Base-by-base conservation (phyloP, 2,113 vertebrate species). In the Brachionichthys hirsutus region DNA sequence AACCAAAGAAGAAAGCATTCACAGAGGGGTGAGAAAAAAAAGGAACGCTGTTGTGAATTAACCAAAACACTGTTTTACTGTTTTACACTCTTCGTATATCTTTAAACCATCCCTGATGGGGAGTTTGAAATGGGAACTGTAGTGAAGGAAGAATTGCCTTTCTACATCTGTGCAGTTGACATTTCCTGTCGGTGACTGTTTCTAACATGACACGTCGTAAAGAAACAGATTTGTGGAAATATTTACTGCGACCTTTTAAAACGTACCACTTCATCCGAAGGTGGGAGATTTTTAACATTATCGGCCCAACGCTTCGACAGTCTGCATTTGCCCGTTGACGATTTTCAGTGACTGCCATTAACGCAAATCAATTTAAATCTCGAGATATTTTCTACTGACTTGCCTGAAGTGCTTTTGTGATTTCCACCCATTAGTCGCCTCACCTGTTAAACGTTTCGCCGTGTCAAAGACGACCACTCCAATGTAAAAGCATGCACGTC, bases 331-430 rank as follows among this genome's bases (percentile, higher is more conserved):
- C 56, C 62, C 58, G 77, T 70, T 78, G 78, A 75, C 65, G 72
- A 75, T 77, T 78, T 83, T 73, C 61, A 77, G 67, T 52, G 67
- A 69, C 83, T 76, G 59, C 76, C 65, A 63, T 67, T 73, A 87
- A 84, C 78, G 55, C 76, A 87, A 83, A 86, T 87, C 86, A 84
- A 85, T 89, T n/a, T 87, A 86, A 77, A 79, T 60, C 54, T 47
- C 12, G 48, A 81, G 74, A 70, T 19, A 49, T 77, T 80, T 74
- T 63, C 41, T 54, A 38, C 60, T 38, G 43, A 42, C 43, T 53
- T 62, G 77, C 61, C 51, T 76, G 22, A 66, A 73, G 56, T 67
- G 63, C 64, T 46, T n/a, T n/a, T 52, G 53, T 34, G 61, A 77
- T 81, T 76, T 80, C 45, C 61, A 44, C 58, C 44, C 67, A 73